Evolutionary conservation across 2,113 vertebrate genomes (phyloP), one percentile per base, ranked within the genome.

Genomic region (Sminthopsis crassicaudata): DNA sequence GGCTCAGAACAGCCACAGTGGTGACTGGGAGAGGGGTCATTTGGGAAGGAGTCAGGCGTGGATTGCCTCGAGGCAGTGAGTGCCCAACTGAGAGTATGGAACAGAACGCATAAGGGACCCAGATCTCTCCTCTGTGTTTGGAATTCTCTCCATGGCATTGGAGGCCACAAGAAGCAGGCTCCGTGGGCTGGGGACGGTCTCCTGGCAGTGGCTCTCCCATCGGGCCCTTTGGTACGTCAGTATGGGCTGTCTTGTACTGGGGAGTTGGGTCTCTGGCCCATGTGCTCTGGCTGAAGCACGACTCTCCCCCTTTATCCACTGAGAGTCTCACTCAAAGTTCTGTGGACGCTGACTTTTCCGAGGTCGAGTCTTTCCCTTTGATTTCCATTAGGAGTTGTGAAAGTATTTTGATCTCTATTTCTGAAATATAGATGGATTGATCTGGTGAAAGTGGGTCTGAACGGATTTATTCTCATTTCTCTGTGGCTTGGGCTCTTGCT

Each of bases 211-310:
- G 9, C 60, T 36, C 36, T 67, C 60, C 36, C 12, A 16, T 67
- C 36, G n/a, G 5, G 11, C 27, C 30, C 30, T 57, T 57, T 30
- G 60, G 30, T 36, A 3, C 30, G 14, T 19, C 60, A n/a, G 6
- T 1, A 26, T 7, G 36, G 30, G 19, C 14, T n/a, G 0, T 76
- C 67, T 76, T 9, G 1, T 16, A 42, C 6, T 0, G 4, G 8
- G 14, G 36, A 76, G 16, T 12, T 19, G 19, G 12, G 16, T 42
- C 36, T 76, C 67, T 76, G 1, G 2, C 36, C 27, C 30, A 22
- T 1, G 2, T n/a, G 67, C 67, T 76, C 16, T 76, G 67, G 67
- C 36, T 5, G 36, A 76, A 76, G 67, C 67, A 76, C 16, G 4
- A 0, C 7, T 22, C 22, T 19, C 67, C 0, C 67, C 67, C 67